These are phyloP conservation scores for Penaeus japonicus DNA, from an alignment of 1,140 invertebrate species.

Conservation along the genomic window DNA sequence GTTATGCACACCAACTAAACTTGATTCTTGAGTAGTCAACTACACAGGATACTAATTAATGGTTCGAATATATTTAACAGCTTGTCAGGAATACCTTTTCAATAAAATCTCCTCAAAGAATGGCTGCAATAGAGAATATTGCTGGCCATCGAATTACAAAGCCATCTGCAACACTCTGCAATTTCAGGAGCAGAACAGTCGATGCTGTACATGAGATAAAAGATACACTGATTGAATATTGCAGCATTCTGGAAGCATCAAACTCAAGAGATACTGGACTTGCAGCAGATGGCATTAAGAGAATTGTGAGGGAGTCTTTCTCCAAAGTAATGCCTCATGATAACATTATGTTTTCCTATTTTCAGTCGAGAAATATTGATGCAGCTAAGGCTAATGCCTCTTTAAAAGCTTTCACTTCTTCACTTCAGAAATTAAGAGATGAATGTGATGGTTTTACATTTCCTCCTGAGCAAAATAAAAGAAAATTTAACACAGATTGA, in stretches of 20 bases:
- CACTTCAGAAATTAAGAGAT: slow-evolving; percentile 26
- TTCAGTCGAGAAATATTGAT: slow-evolving; percentile 41
- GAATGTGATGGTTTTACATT: background rate
- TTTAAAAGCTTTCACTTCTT: slow-evolving; percentile 18
- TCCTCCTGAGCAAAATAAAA: background rate
- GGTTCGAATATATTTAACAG: too few relatives aligned
- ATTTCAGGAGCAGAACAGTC: slow-evolving; percentile 36
- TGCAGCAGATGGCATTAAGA: slow-evolving; percentile 37
- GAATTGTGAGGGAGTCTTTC: slow-evolving; percentile 19
- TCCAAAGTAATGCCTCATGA: slow-evolving; percentile 44
- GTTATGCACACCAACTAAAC: too few relatives aligned
- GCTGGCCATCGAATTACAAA: background rate
- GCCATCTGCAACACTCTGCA: background rate
- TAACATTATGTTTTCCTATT: slow-evolving; percentile 14
- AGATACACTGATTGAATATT: slow-evolving; percentile 35
- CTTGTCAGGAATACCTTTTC: too few relatives aligned
- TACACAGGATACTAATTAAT: too few relatives aligned
- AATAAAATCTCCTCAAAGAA: background rate
- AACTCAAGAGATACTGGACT: slow-evolving; percentile 31
- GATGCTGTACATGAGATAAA: slow-evolving; percentile 42
- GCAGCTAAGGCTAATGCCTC: slow-evolving; percentile 7
- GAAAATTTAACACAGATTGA: slow-evolving; percentile 27
- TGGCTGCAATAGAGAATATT: background rate
- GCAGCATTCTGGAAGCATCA: slow-evolving; percentile 30
- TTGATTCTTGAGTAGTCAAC: too few relatives aligned